Evolutionary conservation across 2,113 vertebrate genomes (phyloP).

Genomic region (Haplotaxodon microlepis): DNA sequence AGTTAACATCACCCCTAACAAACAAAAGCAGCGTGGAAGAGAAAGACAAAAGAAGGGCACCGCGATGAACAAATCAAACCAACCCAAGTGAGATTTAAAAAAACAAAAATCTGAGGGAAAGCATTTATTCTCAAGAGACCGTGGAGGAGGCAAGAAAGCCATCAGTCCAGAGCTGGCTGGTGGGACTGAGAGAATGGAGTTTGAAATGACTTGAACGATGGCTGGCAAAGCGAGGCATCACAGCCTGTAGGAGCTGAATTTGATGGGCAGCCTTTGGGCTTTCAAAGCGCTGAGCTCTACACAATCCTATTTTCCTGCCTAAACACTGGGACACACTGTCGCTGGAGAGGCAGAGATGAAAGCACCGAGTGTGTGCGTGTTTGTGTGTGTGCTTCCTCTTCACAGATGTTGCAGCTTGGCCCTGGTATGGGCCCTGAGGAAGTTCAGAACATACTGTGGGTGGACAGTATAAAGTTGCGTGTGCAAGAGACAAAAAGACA

Average conservation of each 20-base stretch:
- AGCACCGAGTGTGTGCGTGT: slow-evolving; percentile 3
- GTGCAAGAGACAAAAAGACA: not conserved
- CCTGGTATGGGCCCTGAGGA: not conserved
- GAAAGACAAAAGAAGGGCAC: not conserved
- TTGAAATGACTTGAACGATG: slow-evolving; percentile 23
- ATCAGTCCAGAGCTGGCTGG: slow-evolving; percentile 2
- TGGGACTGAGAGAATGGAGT: slow-evolving; percentile 24
- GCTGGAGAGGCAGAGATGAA: slow-evolving; percentile 55
- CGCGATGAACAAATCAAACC: not conserved
- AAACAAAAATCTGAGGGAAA: not conserved
- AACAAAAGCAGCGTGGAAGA: not conserved
- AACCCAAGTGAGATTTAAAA: not conserved
- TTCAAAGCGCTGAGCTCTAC: slow-evolving; percentile 51
- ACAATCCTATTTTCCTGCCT: slow-evolving; percentile 63
- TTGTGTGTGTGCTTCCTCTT: not conserved
- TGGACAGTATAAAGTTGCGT: slow-evolving; percentile 21
- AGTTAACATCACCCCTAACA: not conserved
- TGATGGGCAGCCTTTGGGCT: slow-evolving; percentile 50
- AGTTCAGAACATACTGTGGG: slow-evolving; percentile 28
- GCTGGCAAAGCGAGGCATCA: slow-evolving; percentile 9
- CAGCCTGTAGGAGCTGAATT: slow-evolving; percentile 10
- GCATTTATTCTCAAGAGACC: not conserved
- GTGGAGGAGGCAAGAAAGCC: not conserved
- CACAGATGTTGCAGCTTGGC: slow-evolving; percentile 43
- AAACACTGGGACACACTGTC: slow-evolving; percentile 48